Evolutionary conservation across 2,888 invertebrate genomes (phyloP).

Genomic region (Epinotia demarniana): DNA sequence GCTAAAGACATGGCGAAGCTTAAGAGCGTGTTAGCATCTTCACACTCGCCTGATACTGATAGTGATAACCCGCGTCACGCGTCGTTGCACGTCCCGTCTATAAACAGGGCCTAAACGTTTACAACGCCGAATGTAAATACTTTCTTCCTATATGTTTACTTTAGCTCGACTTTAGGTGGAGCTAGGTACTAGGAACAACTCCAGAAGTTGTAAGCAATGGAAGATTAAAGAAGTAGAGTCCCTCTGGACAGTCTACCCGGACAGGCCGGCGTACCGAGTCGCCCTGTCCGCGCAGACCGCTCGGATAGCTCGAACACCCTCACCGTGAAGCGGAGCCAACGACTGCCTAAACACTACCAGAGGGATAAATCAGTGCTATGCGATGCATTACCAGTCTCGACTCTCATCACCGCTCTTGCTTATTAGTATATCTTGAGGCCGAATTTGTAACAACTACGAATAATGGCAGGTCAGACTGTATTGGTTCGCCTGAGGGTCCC

Average conservation of each 20-base stretch:
- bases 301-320: slow-evolving; percentile 53
- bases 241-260: slow-evolving; percentile 79
- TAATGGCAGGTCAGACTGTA: no score
- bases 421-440: neutral
- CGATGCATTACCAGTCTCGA: neutral
- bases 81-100: neutral
- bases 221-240: slow-evolving; percentile 39
- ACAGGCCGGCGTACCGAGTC: slow-evolving; percentile 72
- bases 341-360: neutral
- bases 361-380: neutral
- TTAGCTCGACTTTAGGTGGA: neutral
- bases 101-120: neutral
- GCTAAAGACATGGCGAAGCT: neutral
- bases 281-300: slow-evolving; percentile 69
- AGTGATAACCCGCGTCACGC: neutral
- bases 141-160: neutral
- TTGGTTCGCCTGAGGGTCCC: no score
- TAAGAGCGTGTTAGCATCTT: neutral
- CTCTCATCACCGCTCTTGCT: neutral
- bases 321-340: neutral
- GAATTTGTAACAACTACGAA: neutral
- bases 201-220: neutral
- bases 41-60: neutral
- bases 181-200: neutral
- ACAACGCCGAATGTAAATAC: neutral